A percentile compares a stretch with the other conserved stretches of the same genome.
Conservation (phyloP, 2,113 vertebrate species). For the Mungos mungo region DNA sequence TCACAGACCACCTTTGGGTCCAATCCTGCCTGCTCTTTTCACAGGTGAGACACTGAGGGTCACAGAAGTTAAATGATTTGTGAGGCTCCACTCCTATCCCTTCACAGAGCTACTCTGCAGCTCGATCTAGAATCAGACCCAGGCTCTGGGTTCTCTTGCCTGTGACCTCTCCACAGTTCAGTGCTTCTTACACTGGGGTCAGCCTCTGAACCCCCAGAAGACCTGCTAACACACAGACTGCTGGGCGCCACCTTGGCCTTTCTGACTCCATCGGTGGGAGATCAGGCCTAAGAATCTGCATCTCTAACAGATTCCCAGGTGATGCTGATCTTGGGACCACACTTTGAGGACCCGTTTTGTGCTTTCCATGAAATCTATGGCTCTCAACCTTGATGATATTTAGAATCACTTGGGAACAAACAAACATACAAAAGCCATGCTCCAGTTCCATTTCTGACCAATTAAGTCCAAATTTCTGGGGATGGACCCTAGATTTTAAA, state of each 20-base stretch:
- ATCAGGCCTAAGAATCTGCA: not conserved
- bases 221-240: not conserved
- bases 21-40: not conserved
- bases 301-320: not conserved
- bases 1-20: not conserved
- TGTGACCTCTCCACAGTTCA: fast-evolving
- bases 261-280: not conserved
- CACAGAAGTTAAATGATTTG: not conserved
- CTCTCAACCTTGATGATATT: not conserved
- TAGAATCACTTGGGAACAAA: not conserved
- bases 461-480: not conserved
- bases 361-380: not conserved
- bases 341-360: not conserved
- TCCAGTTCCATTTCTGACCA: not conserved
- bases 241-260: not conserved
- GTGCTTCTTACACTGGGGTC: not conserved
- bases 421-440: not conserved
- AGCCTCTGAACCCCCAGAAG: not conserved
- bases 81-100: not conserved
- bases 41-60: not conserved
- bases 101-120: not conserved
- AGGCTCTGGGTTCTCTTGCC: not conserved
- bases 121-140: not conserved
- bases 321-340: not conserved
- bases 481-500: not conserved